Evolutionary conservation across 1,140 invertebrate species (phyloP), one percentile per base, ranked within the genome.

Genomic region (Drosophila kepulauana): DNA sequence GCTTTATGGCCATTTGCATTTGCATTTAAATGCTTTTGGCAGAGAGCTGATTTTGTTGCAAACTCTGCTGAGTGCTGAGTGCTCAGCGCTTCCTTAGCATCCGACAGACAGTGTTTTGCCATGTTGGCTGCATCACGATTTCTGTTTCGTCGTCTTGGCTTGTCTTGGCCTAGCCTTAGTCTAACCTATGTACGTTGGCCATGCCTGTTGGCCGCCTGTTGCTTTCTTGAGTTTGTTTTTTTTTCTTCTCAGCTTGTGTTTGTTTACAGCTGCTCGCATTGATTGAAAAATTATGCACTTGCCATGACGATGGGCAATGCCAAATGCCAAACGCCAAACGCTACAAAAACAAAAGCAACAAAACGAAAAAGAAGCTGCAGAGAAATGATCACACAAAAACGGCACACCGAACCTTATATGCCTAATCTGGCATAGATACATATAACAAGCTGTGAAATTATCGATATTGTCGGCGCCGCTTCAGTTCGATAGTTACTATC

Each of bases 271-370:
- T 88, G 84, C 80, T 89, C 57, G 86, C 80, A 81, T 89, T 88
- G 84, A 88, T 88, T 88, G 84, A 88, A 88, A 88, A 88, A 88
- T 88, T 88, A 88, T 88, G 84, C 84, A 88, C 84, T 88, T 88
- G 84, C 84, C 85, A 87, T 88, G 84, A 78, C 84, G 79, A 70
- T 86, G 82, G 82, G 78, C 82, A 86, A 81, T 73, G 75, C 82
- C 78, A 85, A 87, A 87, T 75, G 82, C 82, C 84, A 78, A 82
- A 77, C 52, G 51, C 59, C 30, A 67, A 73, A 74, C 51, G 46
- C 30, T 16, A 73, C 59, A 46, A 61, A 20, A 46, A 25, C 41
- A 59, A 46, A 48, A 49, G 41, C 61, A 20, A 46, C 30, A 46
- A 59, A 46, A 52, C 46, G 45, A 59, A 66, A 58, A 51, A 58